Base-by-base conservation (phyloP, 2,888 invertebrate genomes). In the Limulus polyphemus region DNA sequence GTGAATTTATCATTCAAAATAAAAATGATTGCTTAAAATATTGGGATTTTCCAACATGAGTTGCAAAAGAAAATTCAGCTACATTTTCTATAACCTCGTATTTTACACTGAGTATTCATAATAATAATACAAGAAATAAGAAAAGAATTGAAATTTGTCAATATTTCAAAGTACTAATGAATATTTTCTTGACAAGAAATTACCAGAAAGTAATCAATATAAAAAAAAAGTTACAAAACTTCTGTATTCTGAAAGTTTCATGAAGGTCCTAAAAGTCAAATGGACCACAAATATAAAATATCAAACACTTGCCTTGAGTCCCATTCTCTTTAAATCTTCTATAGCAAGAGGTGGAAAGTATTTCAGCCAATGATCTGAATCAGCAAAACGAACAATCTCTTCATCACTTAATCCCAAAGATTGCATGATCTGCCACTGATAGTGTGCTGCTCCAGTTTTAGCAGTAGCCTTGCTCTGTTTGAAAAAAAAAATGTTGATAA, bases 361-460 rank as follows among this genome's bases (percentile, higher is more conserved):
- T 69, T 89, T 84, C n/a, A 99, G 80, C 99, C 99, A 99, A 76
- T 95, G 83, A 60, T 82, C 79, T 3, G 90, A 84, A 78, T 97
- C 85, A 16, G 95, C 88, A 81, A 99, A 99, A 69, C 87, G 81
- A 65, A 83, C 83, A 52, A 99, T 98, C 74, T 98, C 94, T n/a
- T 89, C 87, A 74, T 98, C 88, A 3, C 81, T 75, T 57, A 99
- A 79, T 0, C 94, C 97, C 62, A 99, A 79, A 73, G 90, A 88
- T 74, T 87, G 82, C 99, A 99, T 99, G 60, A 99, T 99, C 78
- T 98, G 89, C 98, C 98, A 99, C 74, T 99, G 99, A 76, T 88
- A 99, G 76, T 94, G 97, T 0, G 87, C 85, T 5, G 80, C 75
- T 1, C 89, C 93, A 2, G 89, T 79, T 79, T 99, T 99, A 0